Evolutionary conservation across 2,797 vertebrate genomes (phyloP).

Genomic region (Sternotherus odoratus): DNA sequence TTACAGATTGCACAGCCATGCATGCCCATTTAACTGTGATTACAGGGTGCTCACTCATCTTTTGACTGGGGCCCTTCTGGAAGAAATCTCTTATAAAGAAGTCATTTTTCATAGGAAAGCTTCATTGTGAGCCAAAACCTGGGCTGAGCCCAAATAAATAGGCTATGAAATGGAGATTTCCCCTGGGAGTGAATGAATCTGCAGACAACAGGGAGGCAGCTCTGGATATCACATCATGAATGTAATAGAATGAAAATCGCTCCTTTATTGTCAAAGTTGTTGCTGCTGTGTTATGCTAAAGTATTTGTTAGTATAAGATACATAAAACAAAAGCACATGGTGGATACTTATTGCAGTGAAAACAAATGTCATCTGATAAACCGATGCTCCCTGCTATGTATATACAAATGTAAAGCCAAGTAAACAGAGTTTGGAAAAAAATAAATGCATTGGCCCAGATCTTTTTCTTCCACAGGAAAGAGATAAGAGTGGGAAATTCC

Average conservation of each 20-base stretch:
- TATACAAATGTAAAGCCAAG: neutral
- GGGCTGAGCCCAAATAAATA: neutral
- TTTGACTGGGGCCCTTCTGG: neutral
- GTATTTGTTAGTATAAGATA: neutral
- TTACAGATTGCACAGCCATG: neutral
- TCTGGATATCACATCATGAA: too few species aligned
- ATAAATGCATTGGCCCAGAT: neutral
- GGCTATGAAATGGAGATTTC: too few species aligned
- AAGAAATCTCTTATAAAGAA: neutral
- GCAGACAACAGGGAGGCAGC: neutral
- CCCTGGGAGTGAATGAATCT: neutral
- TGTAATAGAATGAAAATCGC: neutral
- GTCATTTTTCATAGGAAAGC: neutral
- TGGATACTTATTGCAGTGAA: neutral
- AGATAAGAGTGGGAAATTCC: neutral
- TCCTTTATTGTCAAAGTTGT: too few species aligned
- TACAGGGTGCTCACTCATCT: neutral
- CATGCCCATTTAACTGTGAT: neutral
- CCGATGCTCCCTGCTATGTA: neutral
- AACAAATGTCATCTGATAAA: neutral
- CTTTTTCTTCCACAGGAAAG: neutral
- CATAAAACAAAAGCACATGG: neutral
- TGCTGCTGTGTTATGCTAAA: neutral
- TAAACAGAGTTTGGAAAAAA: neutral
- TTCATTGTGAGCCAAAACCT: neutral